phyloP scores from a whole-genome alignment of 2,888 invertebrate species.

The Diachrysia chrysitis region DNA sequence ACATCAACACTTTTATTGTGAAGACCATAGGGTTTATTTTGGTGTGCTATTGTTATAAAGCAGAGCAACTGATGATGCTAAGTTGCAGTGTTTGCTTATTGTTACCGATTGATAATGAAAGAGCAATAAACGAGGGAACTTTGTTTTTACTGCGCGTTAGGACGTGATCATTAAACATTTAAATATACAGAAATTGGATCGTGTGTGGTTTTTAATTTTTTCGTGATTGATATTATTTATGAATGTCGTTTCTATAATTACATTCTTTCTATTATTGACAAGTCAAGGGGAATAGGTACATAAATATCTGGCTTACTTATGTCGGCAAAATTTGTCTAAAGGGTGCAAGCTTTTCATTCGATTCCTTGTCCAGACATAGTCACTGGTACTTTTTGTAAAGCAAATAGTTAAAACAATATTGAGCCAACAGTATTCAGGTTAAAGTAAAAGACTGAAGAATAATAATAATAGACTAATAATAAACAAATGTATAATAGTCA shows the following conservation, averaged over 20 bases:
- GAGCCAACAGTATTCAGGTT: too few relatives aligned
- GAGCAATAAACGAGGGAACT: slow-evolving; percentile 56
- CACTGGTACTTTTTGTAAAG: too few relatives aligned
- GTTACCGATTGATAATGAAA: slow-evolving; percentile 58
- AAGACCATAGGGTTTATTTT: slow-evolving; percentile 55
- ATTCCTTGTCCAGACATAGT: too few relatives aligned
- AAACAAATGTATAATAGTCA: too few relatives aligned
- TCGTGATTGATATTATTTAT: slow-evolving; percentile 20
- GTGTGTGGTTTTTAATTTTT: slow-evolving; percentile 24
- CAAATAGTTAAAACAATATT: too few relatives aligned
- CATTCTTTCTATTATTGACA: too few relatives aligned
- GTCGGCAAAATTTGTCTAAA: too few relatives aligned
- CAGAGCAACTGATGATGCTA: slow-evolving; percentile 60
- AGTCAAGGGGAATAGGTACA: too few relatives aligned
- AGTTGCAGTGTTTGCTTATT: slow-evolving; percentile 59
- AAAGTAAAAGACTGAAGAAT: too few relatives aligned
- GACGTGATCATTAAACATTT: slow-evolving; percentile 33
- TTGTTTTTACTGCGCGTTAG: slow-evolving; percentile 43
- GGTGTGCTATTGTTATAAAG: slow-evolving; percentile 48
- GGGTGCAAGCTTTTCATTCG: too few relatives aligned
- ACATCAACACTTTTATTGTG: slow-evolving; percentile 54
- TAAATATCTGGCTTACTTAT: too few relatives aligned
- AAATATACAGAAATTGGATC: slow-evolving; percentile 33
- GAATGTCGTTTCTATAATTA: not conserved
- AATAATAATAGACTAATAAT: too few relatives aligned